phyloP scores from a whole-genome alignment of 2,113 vertebrate species.

The Alectura lathami region DNA sequence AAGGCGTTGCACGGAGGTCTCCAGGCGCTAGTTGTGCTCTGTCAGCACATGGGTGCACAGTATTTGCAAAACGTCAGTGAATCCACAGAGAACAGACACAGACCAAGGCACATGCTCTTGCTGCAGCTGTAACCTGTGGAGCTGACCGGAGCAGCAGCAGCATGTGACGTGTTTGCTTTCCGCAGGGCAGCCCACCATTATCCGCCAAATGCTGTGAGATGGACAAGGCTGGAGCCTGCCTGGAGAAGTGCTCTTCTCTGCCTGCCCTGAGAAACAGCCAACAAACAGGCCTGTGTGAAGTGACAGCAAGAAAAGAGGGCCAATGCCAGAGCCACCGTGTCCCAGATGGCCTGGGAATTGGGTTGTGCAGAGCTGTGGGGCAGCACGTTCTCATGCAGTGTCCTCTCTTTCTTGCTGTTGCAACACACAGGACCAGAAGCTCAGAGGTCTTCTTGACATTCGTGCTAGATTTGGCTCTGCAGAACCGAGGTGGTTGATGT shows the following conservation, averaged over 20 bases:
- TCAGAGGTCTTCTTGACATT: neutral
- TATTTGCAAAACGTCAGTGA: neutral
- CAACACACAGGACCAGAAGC: neutral
- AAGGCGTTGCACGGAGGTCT: neutral
- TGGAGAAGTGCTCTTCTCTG: neutral
- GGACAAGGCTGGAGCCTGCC: neutral
- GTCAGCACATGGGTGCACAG: neutral
- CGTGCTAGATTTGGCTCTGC: neutral
- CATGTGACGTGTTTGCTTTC: neutral
- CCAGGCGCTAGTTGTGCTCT: neutral
- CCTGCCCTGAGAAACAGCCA: neutral
- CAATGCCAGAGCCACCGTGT: neutral
- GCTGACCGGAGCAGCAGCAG: neutral
- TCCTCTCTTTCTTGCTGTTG: neutral
- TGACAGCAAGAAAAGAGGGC: neutral
- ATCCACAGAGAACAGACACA: neutral
- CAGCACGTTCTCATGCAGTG: neutral
- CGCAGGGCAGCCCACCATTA: neutral
- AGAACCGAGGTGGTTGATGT: neutral
- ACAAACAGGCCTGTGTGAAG: too few species aligned
- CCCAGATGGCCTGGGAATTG: neutral
- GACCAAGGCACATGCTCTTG: neutral
- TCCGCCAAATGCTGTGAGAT: fast-evolving
- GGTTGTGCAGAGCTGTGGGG: too few species aligned
- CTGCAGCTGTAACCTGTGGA: neutral